Evolutionary conservation across 2,113 vertebrate species (phyloP).

Genomic region (Gila orcuttii): DNA sequence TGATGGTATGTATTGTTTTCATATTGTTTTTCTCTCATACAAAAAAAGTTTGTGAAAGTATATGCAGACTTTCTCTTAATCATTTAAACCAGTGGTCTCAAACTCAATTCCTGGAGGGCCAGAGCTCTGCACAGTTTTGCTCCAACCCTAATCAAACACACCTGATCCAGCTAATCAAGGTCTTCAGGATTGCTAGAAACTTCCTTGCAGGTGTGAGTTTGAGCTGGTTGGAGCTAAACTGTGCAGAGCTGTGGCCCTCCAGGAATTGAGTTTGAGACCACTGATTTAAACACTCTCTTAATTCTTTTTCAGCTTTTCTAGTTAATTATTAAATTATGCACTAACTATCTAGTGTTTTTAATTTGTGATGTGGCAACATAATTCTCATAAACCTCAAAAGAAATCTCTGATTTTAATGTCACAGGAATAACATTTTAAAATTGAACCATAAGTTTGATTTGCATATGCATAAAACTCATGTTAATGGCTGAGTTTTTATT

Average conservation of each 20-base stretch:
- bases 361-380: not conserved
- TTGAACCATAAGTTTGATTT: not conserved
- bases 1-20: constrained; percentile 84
- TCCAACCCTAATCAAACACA: too few species aligned
- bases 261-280: too few species aligned
- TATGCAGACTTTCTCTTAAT: not conserved
- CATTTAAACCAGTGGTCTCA: too few species aligned
- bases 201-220: too few species aligned
- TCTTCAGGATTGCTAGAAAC: too few species aligned
- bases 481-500: not conserved
- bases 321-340: not conserved
- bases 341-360: not conserved
- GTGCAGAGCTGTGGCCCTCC: too few species aligned
- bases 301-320: not conserved
- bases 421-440: not conserved
- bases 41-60: not conserved
- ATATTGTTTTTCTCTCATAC: not conserved
- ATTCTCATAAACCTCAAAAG: not conserved
- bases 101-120: too few species aligned
- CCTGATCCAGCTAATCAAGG: too few species aligned
- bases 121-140: too few species aligned
- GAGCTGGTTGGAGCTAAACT: too few species aligned
- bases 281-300: not conserved
- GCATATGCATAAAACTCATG: not conserved
- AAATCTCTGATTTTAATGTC: not conserved